Base-by-base conservation (phyloP, 2,797 vertebrate genomes). In the Buphagus erythrorhynchus region DNA sequence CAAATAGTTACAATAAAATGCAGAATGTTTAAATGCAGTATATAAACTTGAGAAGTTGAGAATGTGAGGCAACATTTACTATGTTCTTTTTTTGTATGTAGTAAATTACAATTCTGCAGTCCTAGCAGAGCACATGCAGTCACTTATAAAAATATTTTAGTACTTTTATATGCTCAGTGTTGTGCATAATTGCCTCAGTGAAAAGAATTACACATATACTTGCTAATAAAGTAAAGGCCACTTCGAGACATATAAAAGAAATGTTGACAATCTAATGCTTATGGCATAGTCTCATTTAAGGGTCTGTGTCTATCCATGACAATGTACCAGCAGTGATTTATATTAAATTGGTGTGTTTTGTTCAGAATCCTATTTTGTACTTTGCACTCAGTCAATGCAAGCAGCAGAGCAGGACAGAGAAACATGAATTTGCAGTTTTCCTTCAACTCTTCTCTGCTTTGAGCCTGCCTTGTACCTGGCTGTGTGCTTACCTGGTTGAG, bases 1-100 rank as follows among this genome's bases (percentile, higher is more conserved):
- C 86, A 94, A 95, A 88, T 33, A 49, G 12, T 67, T 86, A 20
- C 45, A 94, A 43, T 82, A 95, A 96, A 94, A 87, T 71, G 58
- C 45, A 69, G 58, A 76, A 90, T 61, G 43, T 75, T 92, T 78
- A 91, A 86, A 81, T 28, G 13, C 46, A 79, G 45, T 33, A 49
- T 52, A 84, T 88, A 85, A 63, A 90, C 45, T 86, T 45, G 38
- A 81, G 66, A 72, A 67, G 29, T 29, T 66, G 33, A 69, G 46
- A 55, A 76, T 38, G 18, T 45, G 59, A 84, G 58, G 51, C 73
- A 88, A 76, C 3, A 2, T 80, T 97, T 90, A 29, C 55, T 65
- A 3, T 28, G 45, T 20, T 46, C 15, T 51, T 58, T 86, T 69
- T 67, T 61, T 22, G 9, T 31, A 16, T 21, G 8, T 21, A 72